Conservation (phyloP, 2,797 vertebrate genomes). For the Anniella stebbinsi region DNA sequence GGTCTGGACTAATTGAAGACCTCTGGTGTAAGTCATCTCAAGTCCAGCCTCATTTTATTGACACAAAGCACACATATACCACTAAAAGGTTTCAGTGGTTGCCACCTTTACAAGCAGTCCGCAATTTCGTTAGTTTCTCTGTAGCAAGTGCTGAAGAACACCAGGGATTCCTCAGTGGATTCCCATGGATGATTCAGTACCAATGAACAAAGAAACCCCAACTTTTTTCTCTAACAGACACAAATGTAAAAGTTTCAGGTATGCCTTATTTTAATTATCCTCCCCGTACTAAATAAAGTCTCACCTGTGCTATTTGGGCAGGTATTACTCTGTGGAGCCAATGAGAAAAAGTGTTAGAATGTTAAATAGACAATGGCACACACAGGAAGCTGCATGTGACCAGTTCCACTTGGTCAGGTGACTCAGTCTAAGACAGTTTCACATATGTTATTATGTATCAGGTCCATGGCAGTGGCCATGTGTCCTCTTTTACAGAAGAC, state of each 20-base stretch:
- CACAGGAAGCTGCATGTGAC: not conserved
- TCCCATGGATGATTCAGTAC: not conserved
- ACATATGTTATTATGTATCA: not conserved
- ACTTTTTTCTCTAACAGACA: not conserved
- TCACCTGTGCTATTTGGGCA: not conserved
- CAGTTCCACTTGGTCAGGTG: not conserved
- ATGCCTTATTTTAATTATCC: not conserved
- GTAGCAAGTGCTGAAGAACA: not conserved
- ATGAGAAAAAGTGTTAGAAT: not conserved
- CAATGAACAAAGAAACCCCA: not conserved
- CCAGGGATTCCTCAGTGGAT: too few species aligned
- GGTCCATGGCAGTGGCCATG: not conserved
- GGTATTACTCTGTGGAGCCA: not conserved
- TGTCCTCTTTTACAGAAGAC: too few species aligned
- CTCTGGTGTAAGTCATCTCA: not conserved
- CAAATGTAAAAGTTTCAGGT: not conserved
- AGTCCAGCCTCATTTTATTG: not conserved
- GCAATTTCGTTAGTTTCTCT: not conserved
- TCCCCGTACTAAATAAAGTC: not conserved
- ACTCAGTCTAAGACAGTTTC: not conserved
- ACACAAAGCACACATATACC: not conserved
- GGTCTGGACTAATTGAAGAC: not conserved
- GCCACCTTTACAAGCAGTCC: not conserved
- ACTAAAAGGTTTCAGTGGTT: not conserved
- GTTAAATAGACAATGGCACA: not conserved